Base-by-base conservation (phyloP, 2,888 invertebrate species). In the Cheilosia pagana region DNA sequence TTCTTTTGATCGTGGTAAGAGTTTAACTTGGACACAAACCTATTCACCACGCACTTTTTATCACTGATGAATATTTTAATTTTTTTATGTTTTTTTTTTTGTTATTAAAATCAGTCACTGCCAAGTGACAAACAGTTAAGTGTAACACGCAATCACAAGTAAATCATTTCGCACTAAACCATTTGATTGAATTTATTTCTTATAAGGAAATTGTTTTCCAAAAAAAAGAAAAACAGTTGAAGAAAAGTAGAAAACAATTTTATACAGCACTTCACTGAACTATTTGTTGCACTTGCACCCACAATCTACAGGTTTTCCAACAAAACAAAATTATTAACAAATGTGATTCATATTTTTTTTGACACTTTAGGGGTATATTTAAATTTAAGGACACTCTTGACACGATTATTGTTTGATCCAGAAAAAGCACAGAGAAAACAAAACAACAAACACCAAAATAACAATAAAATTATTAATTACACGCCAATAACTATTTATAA, bases 21-120 rank as follows among this genome's bases (percentile, higher is more conserved):
- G 75, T 85, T 70, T 39, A 72, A 72, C 76, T 70, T 68, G 41
- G 86, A 82, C 86, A 82, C 82, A 74, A 86, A 82, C 82, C 86
- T 78, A 86, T 82, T 82, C 86, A 86, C 86, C 82, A 70, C 50
- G 65, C 65, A 63, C 35, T 63, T 2, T 8, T 31, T 55, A 1
- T n/a, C 53, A 53, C 63, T 60, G 35, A 62, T 59, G 39, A 55
- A 65, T 3, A 21, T 12, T 8, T 19, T 19, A 45, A 28, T 12
- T 62, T 67, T 35, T 45, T n/a, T 16, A 65, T 53, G 6, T 53
- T 63, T 52, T 43, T 25, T 52, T 31, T 60, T 48, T 48, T 60
- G 41, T 55, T 53, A 14, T 6, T 23, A 23, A 39, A 21, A 19
- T 63, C 50, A 28, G 62, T 70, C 63, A 72, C 72, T 60, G n/a